Evolutionary conservation across 2,797 vertebrate genomes (phyloP).

Genomic region (Thamnophis elegans): DNA sequence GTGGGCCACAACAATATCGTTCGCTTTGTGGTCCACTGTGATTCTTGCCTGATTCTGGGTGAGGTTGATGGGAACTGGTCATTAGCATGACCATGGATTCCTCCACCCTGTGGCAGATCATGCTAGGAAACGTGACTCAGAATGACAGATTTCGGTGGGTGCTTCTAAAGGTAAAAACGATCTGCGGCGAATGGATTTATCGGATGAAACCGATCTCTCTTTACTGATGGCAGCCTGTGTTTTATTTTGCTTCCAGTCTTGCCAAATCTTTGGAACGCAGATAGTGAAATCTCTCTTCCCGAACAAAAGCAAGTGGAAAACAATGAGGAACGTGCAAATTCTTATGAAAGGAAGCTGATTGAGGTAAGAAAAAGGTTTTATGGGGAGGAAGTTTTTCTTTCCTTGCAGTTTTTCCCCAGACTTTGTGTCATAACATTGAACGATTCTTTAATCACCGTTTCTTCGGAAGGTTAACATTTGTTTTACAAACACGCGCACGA

Average conservation of each 20-base stretch:
- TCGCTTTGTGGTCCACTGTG: too few species aligned
- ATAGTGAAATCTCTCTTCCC: slow-evolving; percentile 75
- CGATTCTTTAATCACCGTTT: not conserved
- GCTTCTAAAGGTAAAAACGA: not conserved
- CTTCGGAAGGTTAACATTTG: not conserved
- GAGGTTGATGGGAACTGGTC: too few species aligned
- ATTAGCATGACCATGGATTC: not conserved
- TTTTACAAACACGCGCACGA: not conserved
- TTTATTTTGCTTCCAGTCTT: slow-evolving; percentile 72
- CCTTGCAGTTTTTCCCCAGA: too few species aligned
- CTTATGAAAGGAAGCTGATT: slow-evolving; percentile 94
- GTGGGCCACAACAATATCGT: too few species aligned
- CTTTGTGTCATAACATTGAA: not conserved
- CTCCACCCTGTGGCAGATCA: not conserved
- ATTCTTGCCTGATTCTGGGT: not conserved
- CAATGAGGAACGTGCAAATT: slow-evolving; percentile 88
- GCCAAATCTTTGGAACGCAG: slow-evolving; percentile 78
- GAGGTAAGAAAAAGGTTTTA: slow-evolving; percentile 82
- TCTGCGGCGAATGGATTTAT: not conserved
- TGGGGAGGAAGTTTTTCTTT: not conserved
- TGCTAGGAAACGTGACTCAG: not conserved
- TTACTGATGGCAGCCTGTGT: slow-evolving; percentile 43
- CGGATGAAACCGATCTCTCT: not conserved
- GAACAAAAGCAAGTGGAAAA: slow-evolving; percentile 86
- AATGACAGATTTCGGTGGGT: too few species aligned